A percentile compares a stretch with the other conserved stretches of the same genome.
phyloP scores from a whole-genome alignment of 2,888 invertebrate genomes.

The Cheilosia vulpina region DNA sequence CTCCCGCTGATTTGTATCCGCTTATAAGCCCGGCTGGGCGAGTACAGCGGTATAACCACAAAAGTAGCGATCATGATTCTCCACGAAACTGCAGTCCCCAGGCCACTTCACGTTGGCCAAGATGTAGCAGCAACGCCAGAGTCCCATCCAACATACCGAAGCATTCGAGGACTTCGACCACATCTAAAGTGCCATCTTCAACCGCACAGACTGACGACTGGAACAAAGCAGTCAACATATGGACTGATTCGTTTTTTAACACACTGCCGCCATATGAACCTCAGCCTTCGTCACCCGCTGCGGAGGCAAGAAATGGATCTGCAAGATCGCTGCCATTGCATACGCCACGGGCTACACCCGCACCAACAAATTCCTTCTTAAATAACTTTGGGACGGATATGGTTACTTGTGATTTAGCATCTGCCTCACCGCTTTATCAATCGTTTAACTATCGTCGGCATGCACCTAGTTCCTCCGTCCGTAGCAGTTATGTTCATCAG shows the following conservation, averaged over 20 bases:
- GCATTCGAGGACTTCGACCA: conserved; percentile 15
- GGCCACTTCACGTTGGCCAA: conserved; percentile 37
- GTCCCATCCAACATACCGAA: conserved; percentile 21
- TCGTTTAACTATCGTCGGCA: conserved; percentile 51
- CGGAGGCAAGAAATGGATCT: conserved; percentile 20
- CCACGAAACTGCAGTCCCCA: conserved; percentile 41
- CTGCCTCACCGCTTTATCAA: conserved; percentile 50
- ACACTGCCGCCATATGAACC: conserved; percentile 56
- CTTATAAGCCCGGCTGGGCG: conserved; percentile 47
- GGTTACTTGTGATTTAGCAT: conserved; percentile 27
- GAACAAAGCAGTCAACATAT: conserved; percentile 69
- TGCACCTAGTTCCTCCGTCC: conserved; percentile 20
- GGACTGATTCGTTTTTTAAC: conserved; percentile 70
- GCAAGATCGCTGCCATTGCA: conserved; percentile 26
- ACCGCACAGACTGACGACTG: conserved; percentile 60
- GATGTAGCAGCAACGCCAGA: conserved; percentile 8
- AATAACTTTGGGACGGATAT: conserved; percentile 34
- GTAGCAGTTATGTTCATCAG: conserved; percentile 13
- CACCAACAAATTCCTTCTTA: conserved; percentile 36
- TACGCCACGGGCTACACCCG: conserved; percentile 6
- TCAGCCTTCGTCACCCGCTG: conserved; percentile 6
- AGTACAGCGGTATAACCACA: conserved; percentile 13
- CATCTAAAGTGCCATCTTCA: conserved; percentile 52
- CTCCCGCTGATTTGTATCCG: conserved; percentile 46
- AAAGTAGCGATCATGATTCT: conserved; percentile 32